Base-by-base conservation (phyloP, 1,140 invertebrate genomes). In the Calycopis cecrops region DNA sequence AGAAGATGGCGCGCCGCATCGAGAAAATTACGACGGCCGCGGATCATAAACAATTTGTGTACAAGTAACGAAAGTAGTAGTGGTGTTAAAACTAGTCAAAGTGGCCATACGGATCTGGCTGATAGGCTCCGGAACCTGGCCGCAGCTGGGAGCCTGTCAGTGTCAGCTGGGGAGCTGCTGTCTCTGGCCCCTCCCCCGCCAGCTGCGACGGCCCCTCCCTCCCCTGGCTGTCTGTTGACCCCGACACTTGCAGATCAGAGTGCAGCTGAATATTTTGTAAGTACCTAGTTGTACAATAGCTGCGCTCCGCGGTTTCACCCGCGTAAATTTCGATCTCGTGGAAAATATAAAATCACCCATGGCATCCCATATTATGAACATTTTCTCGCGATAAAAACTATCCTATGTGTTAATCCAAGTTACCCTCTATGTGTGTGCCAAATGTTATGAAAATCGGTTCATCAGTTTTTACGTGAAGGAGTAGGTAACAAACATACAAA, bases 81-180 rank as follows among this genome's bases (percentile, higher is more conserved):
- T 44, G 61, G 52, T 11, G 60, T 68, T 16, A 80, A 81, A 40
- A 62, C 64, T 16, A 68, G 65, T 58, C 75, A 70, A 14, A 70
- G 68, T 35, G 81, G 85, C 1, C 81, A 81, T 51, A 85, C 83
- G 21, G 84, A 82, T 60, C 65, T 79, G 57, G 79, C 74, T 8
- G 82, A 86, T 14, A 74, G 86, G 4, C 60, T 90, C 8, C 87
- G 90, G 16, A 89, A 87, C 4, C 75, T 89, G 44, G 89, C 88
- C 12, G 86, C 88, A 14, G 88, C 88, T 16, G 85, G 82, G 16
- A 89, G 85, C 52, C 69, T 90, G 59, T 90, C 90, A 0, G 89
- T 73, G 0, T 83, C 81, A 14, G 75, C 81, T 67, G 55, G 90
- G 69, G 52, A 89, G 83, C 40, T 90, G 52, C 62, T 79, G 47